These are phyloP conservation scores for Charadrius vociferus DNA, from an alignment of 2,113 vertebrate genomes.

Conservation along the genomic window DNA sequence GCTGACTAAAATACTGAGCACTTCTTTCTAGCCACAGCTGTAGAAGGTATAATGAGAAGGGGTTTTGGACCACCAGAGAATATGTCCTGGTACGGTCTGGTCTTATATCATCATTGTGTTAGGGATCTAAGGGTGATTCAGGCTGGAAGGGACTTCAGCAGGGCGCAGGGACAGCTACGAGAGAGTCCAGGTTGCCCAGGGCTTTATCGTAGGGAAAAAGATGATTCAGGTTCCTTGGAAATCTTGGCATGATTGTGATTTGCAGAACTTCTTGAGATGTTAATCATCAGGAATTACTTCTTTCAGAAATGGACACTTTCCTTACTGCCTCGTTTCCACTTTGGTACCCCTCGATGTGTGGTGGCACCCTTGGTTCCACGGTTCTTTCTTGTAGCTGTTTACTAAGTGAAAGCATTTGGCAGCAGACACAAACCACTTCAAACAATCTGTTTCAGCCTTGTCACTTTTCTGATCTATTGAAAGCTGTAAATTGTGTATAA, in stretches of 20 bases:
- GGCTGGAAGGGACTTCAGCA: neutral
- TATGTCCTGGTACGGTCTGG: neutral
- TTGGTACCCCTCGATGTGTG: neutral
- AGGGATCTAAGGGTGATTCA: neutral
- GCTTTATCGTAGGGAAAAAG: neutral
- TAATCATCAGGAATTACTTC: neutral
- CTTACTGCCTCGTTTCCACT: neutral
- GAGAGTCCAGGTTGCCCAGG: neutral
- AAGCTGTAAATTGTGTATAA: neutral
- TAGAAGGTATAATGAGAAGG: neutral
- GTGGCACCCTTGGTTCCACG: neutral
- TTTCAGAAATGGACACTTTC: neutral
- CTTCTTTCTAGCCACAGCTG: neutral
- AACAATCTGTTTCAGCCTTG: neutral
- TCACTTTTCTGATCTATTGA: neutral
- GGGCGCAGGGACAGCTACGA: neutral
- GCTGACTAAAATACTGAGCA: neutral
- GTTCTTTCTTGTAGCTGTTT: constrained; percentile 17
- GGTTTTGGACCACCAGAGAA: neutral
- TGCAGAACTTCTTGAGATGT: neutral
- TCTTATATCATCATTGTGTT: neutral
- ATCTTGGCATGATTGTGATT: neutral
- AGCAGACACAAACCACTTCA: neutral
- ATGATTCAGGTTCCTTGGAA: neutral
- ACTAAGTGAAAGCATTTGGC: neutral